These are phyloP conservation scores for Nothoprocta perdicaria DNA, from an alignment of 2,113 vertebrate genomes.

Conservation along the genomic window DNA sequence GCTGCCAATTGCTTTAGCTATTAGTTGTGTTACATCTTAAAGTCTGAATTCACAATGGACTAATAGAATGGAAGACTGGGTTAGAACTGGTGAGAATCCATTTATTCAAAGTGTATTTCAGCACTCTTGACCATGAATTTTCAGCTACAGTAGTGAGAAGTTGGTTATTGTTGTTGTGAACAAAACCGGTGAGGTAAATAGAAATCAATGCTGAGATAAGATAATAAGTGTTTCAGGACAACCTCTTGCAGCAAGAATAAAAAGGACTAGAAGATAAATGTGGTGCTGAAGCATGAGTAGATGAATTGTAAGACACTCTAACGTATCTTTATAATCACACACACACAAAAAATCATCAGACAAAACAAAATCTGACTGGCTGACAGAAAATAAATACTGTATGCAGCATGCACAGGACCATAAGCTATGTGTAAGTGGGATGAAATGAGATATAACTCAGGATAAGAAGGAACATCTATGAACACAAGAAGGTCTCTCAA, in stretches of 20 bases:
- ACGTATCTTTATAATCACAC: not conserved
- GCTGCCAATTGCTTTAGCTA: not conserved
- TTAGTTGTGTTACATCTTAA: not conserved
- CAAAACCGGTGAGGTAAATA: not conserved
- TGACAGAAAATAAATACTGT: not conserved
- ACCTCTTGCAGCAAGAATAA: not conserved
- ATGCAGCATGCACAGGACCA: not conserved
- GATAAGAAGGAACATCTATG: not conserved
- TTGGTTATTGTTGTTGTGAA: slow-evolving; percentile 19
- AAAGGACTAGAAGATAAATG: not conserved
- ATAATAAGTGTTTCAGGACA: not conserved
- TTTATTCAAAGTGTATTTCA: not conserved
- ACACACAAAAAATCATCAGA: not conserved
- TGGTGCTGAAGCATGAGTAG: not conserved
- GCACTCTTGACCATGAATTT: not conserved
- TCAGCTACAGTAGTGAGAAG: not conserved
- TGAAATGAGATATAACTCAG: not conserved
- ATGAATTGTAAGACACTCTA: not conserved
- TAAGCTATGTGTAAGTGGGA: not conserved
- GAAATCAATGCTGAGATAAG: slow-evolving; percentile 13
- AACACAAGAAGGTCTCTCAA: not conserved
- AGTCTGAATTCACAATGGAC: not conserved
- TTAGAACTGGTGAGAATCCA: not conserved
- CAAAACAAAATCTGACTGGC: not conserved
- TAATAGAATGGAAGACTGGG: not conserved